Percentiles rank a stretch among this genome's conserved stretches.
phyloP scores from a whole-genome alignment of 1,140 invertebrate species.

The Lucilia cuprina region DNA sequence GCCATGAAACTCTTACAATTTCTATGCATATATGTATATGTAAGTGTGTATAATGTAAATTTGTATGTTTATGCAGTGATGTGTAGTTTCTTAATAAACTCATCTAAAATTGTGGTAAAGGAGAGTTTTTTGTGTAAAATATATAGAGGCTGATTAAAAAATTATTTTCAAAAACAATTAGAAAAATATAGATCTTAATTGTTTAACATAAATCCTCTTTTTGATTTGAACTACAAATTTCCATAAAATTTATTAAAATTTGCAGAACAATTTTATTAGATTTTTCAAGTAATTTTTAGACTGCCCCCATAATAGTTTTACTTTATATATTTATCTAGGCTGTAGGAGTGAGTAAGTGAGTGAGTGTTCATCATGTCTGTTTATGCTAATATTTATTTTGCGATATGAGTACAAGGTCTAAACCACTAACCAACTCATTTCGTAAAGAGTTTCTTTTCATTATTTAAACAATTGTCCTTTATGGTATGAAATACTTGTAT shows the following conservation, averaged over 20 bases:
- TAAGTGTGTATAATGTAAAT: background rate
- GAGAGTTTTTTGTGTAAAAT: background rate
- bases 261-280: background rate
- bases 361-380: background rate
- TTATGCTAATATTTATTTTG: background rate
- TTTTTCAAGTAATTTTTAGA: background rate
- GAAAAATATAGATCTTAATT: no score
- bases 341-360: background rate
- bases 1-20: conserved; percentile 1
- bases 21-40: background rate
- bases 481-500: background rate
- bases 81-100: background rate
- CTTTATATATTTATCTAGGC: background rate
- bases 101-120: background rate
- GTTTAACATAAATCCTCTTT: no score
- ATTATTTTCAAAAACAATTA: no score
- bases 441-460: background rate
- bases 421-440: background rate
- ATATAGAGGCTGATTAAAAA: background rate
- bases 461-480: background rate
- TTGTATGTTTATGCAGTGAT: background rate
- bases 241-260: no score
- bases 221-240: no score
- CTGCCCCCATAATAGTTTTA: no score
- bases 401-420: background rate